phyloP scores from a whole-genome alignment of 2,888 invertebrate genomes.

The Orthosia incerta region DNA sequence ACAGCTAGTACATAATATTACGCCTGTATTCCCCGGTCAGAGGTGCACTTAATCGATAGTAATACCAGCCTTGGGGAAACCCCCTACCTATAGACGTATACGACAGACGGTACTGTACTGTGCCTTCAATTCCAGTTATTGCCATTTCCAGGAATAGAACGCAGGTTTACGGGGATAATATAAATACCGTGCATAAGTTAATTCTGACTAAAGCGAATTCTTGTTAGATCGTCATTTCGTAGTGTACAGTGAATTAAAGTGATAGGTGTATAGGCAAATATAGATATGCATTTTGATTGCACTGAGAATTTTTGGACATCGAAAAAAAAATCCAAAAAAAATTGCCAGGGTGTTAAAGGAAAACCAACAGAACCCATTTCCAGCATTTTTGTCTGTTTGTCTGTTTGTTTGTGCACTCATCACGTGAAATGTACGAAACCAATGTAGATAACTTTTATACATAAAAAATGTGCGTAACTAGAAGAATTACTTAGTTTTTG shows the following conservation, averaged over 20 bases:
- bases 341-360: too few species aligned
- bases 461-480: too few species aligned
- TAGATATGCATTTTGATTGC: not conserved
- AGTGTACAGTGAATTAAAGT: not conserved
- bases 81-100: slow-evolving; percentile 14
- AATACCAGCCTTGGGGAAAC: slow-evolving; percentile 5
- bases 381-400: too few species aligned
- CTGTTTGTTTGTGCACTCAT: too few species aligned
- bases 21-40: too few species aligned
- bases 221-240: not conserved
- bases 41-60: not conserved
- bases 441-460: too few species aligned
- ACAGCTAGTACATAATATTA: too few species aligned
- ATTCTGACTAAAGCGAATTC: slow-evolving; percentile 12
- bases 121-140: slow-evolving; percentile 10
- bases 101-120: slow-evolving; percentile 18
- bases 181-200: slow-evolving; percentile 9
- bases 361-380: too few species aligned
- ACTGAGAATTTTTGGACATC: too few species aligned
- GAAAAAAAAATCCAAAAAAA: too few species aligned
- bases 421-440: too few species aligned
- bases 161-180: not conserved
- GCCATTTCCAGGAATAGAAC: slow-evolving; percentile 31
- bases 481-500: too few species aligned
- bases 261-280: not conserved